Percentiles rank a stretch among this genome's conserved stretches.
These are phyloP conservation scores for Bombus ignitus DNA, from an alignment of 1,140 invertebrate genomes.

Conservation along the genomic window DNA sequence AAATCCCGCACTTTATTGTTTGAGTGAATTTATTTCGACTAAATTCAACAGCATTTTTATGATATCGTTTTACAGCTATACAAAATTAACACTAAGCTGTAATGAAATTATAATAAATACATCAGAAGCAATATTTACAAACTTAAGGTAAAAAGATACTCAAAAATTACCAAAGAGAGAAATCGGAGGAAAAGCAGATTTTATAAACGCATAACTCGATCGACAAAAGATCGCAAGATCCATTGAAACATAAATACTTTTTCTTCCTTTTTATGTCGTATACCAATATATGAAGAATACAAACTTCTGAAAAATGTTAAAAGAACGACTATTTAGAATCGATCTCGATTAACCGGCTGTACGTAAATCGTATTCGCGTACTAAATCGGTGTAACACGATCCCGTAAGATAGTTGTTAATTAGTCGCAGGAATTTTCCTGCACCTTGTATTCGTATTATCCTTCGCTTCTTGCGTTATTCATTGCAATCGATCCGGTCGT, in stretches of 20 bases:
- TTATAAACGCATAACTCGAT: too few species aligned
- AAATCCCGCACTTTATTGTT: not conserved
- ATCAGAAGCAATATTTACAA: too few species aligned
- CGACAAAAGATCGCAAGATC: not conserved
- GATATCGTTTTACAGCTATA: not conserved
- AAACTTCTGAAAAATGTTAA: not conserved
- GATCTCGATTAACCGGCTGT: not conserved
- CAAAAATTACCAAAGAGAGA: not conserved
- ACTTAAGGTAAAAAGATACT: too few species aligned
- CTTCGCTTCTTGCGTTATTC: not conserved
- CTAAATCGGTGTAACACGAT: not conserved
- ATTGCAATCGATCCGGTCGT: not conserved
- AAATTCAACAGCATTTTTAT: not conserved
- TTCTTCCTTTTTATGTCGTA: not conserved
- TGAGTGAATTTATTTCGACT: not conserved
- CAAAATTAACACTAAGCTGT: not conserved
- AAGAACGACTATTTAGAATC: not conserved
- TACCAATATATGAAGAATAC: not conserved
- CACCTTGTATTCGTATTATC: constrained; percentile 14
- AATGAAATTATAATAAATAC: too few species aligned
- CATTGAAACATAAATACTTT: not conserved
- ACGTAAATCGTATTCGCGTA: not conserved
- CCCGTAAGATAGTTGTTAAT: not conserved
- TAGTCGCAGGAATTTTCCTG: not conserved
- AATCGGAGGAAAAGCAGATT: too few species aligned